Base-by-base conservation (phyloP, 2,113 vertebrate species). In the Aspiorhynchus laticeps region DNA sequence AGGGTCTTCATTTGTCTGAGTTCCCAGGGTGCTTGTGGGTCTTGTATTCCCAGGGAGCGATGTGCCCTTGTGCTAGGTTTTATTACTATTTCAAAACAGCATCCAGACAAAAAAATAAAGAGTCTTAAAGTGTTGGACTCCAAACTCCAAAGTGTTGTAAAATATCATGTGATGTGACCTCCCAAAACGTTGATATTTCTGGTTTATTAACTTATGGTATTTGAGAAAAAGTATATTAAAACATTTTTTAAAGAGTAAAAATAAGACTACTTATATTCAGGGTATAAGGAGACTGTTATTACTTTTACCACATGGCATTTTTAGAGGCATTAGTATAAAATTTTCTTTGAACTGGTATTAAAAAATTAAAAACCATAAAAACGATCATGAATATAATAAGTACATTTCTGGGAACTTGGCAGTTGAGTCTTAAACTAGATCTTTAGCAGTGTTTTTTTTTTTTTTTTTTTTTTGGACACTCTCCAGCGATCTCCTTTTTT, bases 1-100 rank as follows among this genome's bases (percentile, higher is more conserved):
- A 14, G 53, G 38, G 14, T 43, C 80, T 86, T 38, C 10, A 19
- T 38, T 85, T 85, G 28, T 85, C 76, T 53, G 80, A 46, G 75
- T 86, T 84, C 80, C 59, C 84, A 65, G 74, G 71, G 38, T 74
- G 46, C 67, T 33, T 19, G 14, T 17, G 56, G 41, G 26, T 69
- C 33, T 48, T 81, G 28, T 75, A 7, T 75, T 46, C 11, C 41
- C 73, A 75, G n/a, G 11, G 63, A 28, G 26, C 4, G 5, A 2
- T 71, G 33, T 10, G 78, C 73, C 78, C 78, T 85, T 33, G 56
- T 85, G 69, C 81, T 67, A 21, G 19, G 21, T 46, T 28, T 48
- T 48, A 63, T 63, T 28, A n/a, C 2, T 15, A 19, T 21, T 53
- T 53, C 51, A 53, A 53, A 53, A 53, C 17, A 6, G 17, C 51